Evolutionary conservation across 2,888 invertebrate genomes (phyloP).

Genomic region (Nycteola revayana): DNA sequence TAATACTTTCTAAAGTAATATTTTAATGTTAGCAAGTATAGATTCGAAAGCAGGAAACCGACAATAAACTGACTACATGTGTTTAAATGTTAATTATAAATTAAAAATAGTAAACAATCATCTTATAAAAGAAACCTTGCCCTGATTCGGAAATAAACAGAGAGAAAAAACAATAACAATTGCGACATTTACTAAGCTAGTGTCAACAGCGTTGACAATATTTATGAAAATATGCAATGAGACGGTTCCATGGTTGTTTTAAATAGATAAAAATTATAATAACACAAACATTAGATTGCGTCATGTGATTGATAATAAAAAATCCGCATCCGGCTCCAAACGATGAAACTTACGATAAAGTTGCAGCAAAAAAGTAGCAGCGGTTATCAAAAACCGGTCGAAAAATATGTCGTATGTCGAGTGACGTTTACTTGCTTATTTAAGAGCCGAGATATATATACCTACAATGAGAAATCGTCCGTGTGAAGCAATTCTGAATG

Average conservation of each 20-base stretch:
- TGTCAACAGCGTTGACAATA: slow-evolving; percentile 16
- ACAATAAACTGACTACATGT: no score
- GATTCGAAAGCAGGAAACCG: slow-evolving; percentile 15
- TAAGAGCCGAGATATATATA: slow-evolving; percentile 56
- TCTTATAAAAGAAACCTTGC: no score
- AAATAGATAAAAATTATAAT: slow-evolving; percentile 47
- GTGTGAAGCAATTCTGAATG: slow-evolving; percentile 51
- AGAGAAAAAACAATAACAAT: slow-evolving; percentile 17
- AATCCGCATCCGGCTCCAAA: slow-evolving; percentile 67
- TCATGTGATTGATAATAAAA: slow-evolving; percentile 50
- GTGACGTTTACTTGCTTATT: slow-evolving; percentile 53
- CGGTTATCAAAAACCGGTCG: slow-evolving; percentile 38
- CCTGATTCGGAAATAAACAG: slow-evolving; percentile 33
- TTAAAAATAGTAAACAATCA: no score
- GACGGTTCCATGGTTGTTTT: slow-evolving; percentile 35
- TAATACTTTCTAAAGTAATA: slow-evolving; percentile 18
- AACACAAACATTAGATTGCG: slow-evolving; percentile 60
- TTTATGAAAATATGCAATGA: slow-evolving; percentile 17
- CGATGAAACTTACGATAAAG: slow-evolving; percentile 50
- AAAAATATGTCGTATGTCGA: slow-evolving; percentile 34
- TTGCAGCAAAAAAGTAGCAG: slow-evolving; percentile 46
- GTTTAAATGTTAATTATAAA: no score
- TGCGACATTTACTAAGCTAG: slow-evolving; percentile 17
- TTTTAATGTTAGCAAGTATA: slow-evolving; percentile 24
- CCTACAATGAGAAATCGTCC: slow-evolving; percentile 52